These are phyloP conservation scores for Pungitius pungitius DNA, from an alignment of 2,113 vertebrate species.

Conservation along the genomic window DNA sequence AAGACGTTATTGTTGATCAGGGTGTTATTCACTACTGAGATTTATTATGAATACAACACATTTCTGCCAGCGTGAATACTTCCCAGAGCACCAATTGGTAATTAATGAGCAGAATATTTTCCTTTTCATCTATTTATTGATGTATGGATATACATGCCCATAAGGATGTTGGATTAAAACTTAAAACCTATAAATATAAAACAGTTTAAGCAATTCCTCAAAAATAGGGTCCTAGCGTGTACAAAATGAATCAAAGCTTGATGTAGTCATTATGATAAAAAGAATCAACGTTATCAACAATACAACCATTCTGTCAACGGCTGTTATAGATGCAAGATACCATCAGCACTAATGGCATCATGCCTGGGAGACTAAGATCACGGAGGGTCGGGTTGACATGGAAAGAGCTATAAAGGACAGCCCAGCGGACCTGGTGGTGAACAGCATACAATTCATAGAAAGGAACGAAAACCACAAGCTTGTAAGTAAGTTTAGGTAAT, in stretches of 20 bases:
- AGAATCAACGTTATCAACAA: background rate
- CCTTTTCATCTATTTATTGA: background rate
- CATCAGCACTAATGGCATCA: background rate
- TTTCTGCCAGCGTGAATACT: background rate
- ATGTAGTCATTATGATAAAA: background rate
- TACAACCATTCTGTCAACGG: background rate
- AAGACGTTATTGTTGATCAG: background rate
- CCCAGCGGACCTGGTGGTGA: background rate
- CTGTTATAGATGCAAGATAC: background rate
- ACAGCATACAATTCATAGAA: background rate
- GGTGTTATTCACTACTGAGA: background rate
- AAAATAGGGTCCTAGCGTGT: background rate
- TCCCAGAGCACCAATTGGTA: background rate
- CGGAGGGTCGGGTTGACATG: background rate
- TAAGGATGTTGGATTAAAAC: background rate
- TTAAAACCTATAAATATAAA: background rate
- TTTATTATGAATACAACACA: background rate
- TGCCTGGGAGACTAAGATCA: background rate
- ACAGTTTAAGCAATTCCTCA: background rate
- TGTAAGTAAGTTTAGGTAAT: background rate
- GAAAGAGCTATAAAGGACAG: background rate
- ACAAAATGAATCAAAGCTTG: constrained; percentile 1
- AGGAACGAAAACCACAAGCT: background rate
- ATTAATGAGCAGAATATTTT: background rate
- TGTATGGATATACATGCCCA: background rate